Percentiles rank a stretch among this genome's conserved stretches.
Conservation (phyloP, 1,140 invertebrate species). For the Chionoecetes opilio region DNA sequence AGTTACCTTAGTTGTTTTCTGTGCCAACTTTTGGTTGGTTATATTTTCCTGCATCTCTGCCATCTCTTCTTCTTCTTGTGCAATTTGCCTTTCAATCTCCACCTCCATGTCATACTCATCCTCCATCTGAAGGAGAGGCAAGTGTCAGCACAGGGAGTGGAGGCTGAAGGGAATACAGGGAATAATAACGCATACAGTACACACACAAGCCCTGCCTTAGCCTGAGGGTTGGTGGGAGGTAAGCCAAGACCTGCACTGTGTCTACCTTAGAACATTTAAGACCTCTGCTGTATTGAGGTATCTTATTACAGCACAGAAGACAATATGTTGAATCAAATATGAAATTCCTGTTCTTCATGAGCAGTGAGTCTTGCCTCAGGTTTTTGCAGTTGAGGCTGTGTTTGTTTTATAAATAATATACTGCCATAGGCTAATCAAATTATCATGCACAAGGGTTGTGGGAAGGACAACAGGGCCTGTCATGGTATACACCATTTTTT, state of each 20-base stretch:
- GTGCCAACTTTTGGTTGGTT: slow-evolving; percentile 77
- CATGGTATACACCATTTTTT: not conserved
- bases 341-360: too few species aligned
- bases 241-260: not conserved
- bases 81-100: slow-evolving; percentile 83
- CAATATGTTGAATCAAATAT: too few species aligned
- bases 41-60: slow-evolving; percentile 81
- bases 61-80: slow-evolving; percentile 82
- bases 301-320: not conserved
- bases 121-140: slow-evolving; percentile 82
- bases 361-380: too few species aligned
- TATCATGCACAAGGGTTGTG: not conserved
- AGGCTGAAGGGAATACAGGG: not conserved
- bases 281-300: not conserved
- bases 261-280: not conserved
- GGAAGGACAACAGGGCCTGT: not conserved
- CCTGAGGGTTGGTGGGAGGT: not conserved
- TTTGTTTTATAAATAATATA: not conserved
- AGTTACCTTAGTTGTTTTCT: slow-evolving; percentile 83
- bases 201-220: not conserved
- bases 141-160: not conserved
- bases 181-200: not conserved
- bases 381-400: not conserved
- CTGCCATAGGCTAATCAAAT: not conserved
- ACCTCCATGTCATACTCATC: slow-evolving; percentile 83